Evolutionary conservation across 2,797 vertebrate genomes (phyloP).

Genomic region (Molossus molossus): DNA sequence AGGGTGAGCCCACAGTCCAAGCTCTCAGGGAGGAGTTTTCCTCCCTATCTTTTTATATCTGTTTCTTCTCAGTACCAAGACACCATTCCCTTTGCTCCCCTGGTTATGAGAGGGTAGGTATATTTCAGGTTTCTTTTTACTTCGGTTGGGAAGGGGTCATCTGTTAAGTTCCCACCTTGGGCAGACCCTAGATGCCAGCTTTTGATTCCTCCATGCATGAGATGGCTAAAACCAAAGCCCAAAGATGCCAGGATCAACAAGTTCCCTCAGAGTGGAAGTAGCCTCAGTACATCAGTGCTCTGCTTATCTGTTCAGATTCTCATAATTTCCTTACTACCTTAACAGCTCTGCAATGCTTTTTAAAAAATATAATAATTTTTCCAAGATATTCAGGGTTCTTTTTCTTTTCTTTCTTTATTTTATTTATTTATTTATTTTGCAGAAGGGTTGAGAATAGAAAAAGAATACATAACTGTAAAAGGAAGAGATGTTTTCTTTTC

Average conservation of each 20-base stretch:
- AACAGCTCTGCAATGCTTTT: not conserved
- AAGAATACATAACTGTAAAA: constrained; percentile 45
- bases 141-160: not conserved
- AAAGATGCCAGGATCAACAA: not conserved
- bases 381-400: not conserved
- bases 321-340: not conserved
- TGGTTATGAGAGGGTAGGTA: not conserved
- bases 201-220: not conserved
- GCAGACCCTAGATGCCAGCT: not conserved
- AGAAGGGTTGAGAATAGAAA: constrained; percentile 19
- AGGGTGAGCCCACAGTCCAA: not conserved
- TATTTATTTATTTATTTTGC: not conserved
- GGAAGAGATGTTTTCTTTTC: constrained; percentile 26
- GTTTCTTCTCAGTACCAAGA: not conserved
- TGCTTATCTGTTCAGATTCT: not conserved
- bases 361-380: not conserved
- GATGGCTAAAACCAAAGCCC: not conserved
- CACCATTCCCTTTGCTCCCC: not conserved
- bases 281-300: not conserved
- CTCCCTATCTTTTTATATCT: not conserved
- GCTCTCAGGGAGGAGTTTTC: not conserved
- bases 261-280: not conserved
- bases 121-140: constrained; percentile 48
- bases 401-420: not conserved
- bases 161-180: not conserved